Conservation (phyloP, 2,797 vertebrate species). For the Xiphorhynchus erythropygius region DNA sequence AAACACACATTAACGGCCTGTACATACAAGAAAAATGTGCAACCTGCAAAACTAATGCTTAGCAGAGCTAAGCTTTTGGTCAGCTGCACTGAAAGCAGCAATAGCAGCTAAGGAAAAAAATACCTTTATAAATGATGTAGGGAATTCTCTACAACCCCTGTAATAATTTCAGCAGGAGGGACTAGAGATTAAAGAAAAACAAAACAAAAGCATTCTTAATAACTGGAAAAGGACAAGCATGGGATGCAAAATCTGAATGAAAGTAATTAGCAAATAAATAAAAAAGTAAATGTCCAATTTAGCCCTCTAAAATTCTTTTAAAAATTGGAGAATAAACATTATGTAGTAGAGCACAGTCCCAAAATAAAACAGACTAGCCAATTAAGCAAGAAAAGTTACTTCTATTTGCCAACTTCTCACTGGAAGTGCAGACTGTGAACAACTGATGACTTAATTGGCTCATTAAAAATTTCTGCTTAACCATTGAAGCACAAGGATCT, state of each 20-base stretch:
- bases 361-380: conserved; percentile 26
- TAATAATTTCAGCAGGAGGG: not conserved
- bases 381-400: conserved; percentile 59
- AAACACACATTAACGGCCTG: not conserved
- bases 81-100: not conserved
- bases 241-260: not conserved
- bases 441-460: conserved; percentile 62
- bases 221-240: not conserved
- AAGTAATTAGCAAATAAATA: conserved; percentile 6
- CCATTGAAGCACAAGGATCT: conserved; percentile 32
- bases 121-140: conserved; percentile 11
- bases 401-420: conserved; percentile 49
- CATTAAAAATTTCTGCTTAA: conserved; percentile 57
- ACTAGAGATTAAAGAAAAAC: not conserved
- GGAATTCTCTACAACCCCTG: not conserved
- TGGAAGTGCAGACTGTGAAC: conserved; percentile 39
- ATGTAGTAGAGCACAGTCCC: not conserved
- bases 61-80: not conserved
- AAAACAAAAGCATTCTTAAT: not conserved
- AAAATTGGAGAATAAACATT: conserved; percentile 26
- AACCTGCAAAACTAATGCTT: not conserved
- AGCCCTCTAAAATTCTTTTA: not conserved
- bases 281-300: not conserved
- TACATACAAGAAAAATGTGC: not conserved
- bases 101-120: not conserved